A percentile compares a stretch with the other conserved stretches of the same genome.
Evolutionary conservation across 2,888 invertebrate genomes (phyloP).

Genomic region (Lasioglossum oenotherae): DNA sequence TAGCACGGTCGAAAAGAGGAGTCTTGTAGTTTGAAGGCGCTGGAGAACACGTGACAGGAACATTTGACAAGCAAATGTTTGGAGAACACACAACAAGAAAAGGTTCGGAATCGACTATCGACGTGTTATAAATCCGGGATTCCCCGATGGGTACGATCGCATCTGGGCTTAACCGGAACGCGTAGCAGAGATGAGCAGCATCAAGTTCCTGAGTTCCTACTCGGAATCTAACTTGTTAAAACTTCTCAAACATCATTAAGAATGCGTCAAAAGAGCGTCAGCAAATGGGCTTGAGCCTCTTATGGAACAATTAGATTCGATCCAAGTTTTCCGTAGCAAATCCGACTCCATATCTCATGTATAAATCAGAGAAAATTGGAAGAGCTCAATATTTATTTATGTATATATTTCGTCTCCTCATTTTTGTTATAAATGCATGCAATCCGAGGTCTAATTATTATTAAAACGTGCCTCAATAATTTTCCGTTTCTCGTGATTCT

Average conservation of each 20-base stretch:
- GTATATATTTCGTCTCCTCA: not conserved
- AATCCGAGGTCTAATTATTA: not conserved
- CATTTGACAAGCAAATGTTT: slow-evolving; percentile 2
- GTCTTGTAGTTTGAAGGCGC: not conserved
- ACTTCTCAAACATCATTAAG: not conserved
- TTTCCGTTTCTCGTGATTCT: too few species aligned
- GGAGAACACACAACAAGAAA: not conserved
- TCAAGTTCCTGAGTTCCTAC: not conserved
- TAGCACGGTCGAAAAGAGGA: not conserved
- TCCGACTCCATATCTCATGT: not conserved
- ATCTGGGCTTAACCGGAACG: not conserved
- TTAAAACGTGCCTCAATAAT: not conserved
- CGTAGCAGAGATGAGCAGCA: not conserved
- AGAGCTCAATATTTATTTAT: not conserved
- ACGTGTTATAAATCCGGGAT: not conserved
- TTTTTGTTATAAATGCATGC: not conserved
- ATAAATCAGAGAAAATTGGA: not conserved
- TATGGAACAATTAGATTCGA: not conserved
- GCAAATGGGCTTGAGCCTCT: not conserved
- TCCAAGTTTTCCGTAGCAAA: not conserved
- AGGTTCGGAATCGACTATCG: not conserved
- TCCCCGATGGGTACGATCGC: not conserved
- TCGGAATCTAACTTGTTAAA: not conserved
- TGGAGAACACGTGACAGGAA: not conserved
- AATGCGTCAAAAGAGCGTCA: not conserved